phyloP scores from a whole-genome alignment of 1,140 invertebrate species.

The Drosophila nannoptera region DNA sequence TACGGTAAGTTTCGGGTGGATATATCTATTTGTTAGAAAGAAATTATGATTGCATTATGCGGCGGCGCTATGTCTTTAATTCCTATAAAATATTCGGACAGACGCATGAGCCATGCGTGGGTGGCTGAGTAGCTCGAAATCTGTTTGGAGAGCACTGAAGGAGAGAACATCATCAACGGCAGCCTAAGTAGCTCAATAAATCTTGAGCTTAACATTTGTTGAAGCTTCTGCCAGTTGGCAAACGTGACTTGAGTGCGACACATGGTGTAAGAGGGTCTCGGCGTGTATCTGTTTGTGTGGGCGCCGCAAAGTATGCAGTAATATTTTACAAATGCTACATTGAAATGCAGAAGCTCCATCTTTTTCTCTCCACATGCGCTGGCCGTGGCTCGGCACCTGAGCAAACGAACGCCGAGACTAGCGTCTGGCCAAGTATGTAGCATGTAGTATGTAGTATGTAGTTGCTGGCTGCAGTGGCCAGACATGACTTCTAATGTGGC shows the following conservation, averaged over 20 bases:
- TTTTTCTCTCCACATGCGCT: not conserved
- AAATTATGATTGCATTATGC: constrained; percentile 24
- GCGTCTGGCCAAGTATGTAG: constrained; percentile 5
- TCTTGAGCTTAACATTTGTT: constrained; percentile 74
- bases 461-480: constrained; percentile 24
- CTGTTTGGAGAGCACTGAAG: not conserved
- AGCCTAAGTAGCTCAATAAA: constrained; percentile 76
- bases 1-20: constrained; percentile 6
- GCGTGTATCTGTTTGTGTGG: constrained; percentile 13
- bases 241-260: constrained; percentile 72
- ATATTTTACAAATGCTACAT: constrained; percentile 67
- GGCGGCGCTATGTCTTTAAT: constrained; percentile 21
- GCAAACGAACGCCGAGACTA: constrained; percentile 1
- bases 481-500: constrained; percentile 19
- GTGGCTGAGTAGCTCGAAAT: constrained; percentile 19
- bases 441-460: not conserved
- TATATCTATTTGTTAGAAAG: constrained; percentile 11
- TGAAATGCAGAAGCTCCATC: constrained; percentile 55
- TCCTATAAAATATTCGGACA: constrained; percentile 25
- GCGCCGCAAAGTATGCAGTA: constrained; percentile 46
- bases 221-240: constrained; percentile 61
- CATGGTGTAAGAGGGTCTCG: constrained; percentile 44
- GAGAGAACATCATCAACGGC: constrained; percentile 62
- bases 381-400: constrained; percentile 33
- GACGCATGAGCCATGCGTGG: constrained; percentile 20